These are phyloP conservation scores for Apamea sordens DNA, from an alignment of 2,888 invertebrate genomes.

Conservation along the genomic window DNA sequence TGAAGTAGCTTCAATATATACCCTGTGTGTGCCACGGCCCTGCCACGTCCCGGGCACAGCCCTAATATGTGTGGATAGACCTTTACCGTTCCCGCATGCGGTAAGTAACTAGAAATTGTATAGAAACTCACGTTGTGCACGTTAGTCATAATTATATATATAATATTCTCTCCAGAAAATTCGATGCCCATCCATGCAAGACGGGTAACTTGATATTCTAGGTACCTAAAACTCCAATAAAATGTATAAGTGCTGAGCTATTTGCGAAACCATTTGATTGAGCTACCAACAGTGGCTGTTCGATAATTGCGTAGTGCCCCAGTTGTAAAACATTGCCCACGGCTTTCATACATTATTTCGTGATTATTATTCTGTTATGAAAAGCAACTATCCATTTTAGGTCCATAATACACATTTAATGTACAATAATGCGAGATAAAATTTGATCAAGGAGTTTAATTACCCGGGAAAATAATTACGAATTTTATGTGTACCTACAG, in stretches of 20 bases:
- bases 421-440: conserved; percentile 24
- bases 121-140: neutral
- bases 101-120: neutral
- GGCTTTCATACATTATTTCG: conserved; percentile 4
- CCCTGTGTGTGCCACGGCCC: neutral
- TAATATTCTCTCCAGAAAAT: neutral
- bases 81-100: neutral
- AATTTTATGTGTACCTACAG: neutral
- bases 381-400: conserved; percentile 12
- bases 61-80: neutral
- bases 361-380: conserved; percentile 21
- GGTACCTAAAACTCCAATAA: neutral
- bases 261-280: conserved; percentile 6
- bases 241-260: conserved; percentile 6
- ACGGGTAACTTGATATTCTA: neutral
- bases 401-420: conserved; percentile 13
- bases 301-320: conserved; percentile 18
- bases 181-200: neutral
- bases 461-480: conserved; percentile 15
- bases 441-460: conserved; percentile 12
- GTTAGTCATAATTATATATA: neutral
- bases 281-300: conserved; percentile 18
- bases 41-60: neutral
- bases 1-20: neutral
- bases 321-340: conserved; percentile 4